Evolutionary conservation across 2,888 invertebrate genomes (phyloP).

Genomic region (Cinara cedri): DNA sequence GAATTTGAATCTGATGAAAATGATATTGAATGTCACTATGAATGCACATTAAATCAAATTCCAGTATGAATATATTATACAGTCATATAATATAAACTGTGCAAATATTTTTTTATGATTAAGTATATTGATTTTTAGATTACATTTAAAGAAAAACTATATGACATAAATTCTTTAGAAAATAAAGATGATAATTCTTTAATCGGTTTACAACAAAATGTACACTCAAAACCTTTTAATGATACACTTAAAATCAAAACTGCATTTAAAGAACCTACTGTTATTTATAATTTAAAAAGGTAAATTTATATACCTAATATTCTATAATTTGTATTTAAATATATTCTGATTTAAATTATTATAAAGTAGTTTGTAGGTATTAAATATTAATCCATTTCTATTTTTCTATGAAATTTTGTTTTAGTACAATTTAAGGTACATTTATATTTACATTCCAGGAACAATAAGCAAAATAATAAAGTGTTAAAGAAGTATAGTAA

Average conservation of each 20-base stretch:
- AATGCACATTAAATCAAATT: slow-evolving; percentile 1
- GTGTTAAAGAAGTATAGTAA: not conserved
- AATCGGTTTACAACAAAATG: not conserved
- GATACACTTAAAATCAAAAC: not conserved
- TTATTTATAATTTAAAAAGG: not conserved
- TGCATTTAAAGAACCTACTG: not conserved
- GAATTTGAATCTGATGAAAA: slow-evolving; percentile 58
- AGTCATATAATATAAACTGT: not conserved
- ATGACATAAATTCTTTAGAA: not conserved
- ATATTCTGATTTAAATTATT: too few species aligned
- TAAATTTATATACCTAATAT: not conserved
- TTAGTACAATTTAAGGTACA: too few species aligned
- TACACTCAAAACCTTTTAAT: not conserved
- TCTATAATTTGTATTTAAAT: too few species aligned
- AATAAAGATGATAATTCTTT: not conserved
- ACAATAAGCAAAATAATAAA: not conserved
- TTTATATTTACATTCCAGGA: not conserved
- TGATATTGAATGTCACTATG: slow-evolving; percentile 2
- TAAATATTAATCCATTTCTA: too few species aligned
- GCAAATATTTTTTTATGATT: not conserved
- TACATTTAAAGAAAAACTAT: not conserved
- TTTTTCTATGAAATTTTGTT: too few species aligned
- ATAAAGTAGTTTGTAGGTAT: too few species aligned
- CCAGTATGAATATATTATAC: too few species aligned
- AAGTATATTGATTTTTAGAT: slow-evolving; percentile 5